Base-by-base conservation (phyloP, 1,140 invertebrate genomes). In the Micrasema longulum region DNA sequence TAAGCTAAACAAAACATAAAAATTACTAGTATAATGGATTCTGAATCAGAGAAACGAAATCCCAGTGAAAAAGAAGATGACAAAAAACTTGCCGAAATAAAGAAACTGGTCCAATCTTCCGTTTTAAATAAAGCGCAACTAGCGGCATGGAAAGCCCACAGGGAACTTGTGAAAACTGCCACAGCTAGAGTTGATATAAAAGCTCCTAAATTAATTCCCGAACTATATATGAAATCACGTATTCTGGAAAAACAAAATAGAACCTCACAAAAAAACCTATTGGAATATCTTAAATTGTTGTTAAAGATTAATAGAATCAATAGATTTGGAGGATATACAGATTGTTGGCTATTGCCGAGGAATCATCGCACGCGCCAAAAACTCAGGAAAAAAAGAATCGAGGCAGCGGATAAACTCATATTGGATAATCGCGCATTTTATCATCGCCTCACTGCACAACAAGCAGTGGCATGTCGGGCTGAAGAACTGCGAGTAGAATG, bases 151-250 rank as follows among this genome's bases (percentile, higher is more conserved):
- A 45, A 47, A 16, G 22, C 60, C 10, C 60, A 64, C 43, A 31
- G 41, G 2, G 9, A 45, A 18, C 22, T 45, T n/a, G 14, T 64
- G 16, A 11, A 10, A 22, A 31, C 23, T 26, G 22, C 12, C 18
- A 45, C 60, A n/a, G 9, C 6, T 14, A n/a, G 41, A 12, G 53
- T 69, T 6, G 67, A 69, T 23, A 62, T 31, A 4, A n/a, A 26
- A 26, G 48, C 67, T 26, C 67, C 43, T 1, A 3, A 12, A 1
- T 12, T 69, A 7, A 60, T 62, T 11, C 67, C 67, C 2, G 52
- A 60, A 12, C 36, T 60, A 11, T 69, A 69, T 36, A 45, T 69
- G 41, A 69, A 60, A 22, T 53, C 67, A 11, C 36, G 55, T 35
- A 60, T 60, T 14, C 23, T 69, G 26, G 38, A 41, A 47, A 31